phyloP scores from a whole-genome alignment of 2,113 vertebrate genomes.

The Heptranchias perlo region DNA sequence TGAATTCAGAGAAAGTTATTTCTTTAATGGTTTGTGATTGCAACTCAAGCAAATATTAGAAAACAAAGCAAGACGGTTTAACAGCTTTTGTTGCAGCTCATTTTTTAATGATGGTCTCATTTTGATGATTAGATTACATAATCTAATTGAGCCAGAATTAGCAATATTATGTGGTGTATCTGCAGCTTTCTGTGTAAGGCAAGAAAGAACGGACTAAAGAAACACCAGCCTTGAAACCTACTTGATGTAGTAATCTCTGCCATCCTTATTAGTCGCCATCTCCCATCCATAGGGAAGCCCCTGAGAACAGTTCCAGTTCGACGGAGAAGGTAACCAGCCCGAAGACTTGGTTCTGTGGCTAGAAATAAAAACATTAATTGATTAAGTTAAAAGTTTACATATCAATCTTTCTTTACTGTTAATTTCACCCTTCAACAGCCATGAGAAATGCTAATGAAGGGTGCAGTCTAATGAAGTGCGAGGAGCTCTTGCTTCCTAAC shows the following conservation, averaged over 20 bases:
- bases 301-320: constrained; percentile 83
- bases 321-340: constrained; percentile 81
- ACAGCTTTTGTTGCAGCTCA: background rate
- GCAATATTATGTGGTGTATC: background rate
- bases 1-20: background rate
- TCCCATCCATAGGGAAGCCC: constrained; percentile 93
- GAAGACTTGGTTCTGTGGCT: constrained; percentile 92
- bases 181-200: background rate
- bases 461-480: background rate
- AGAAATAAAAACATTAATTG: constrained; percentile 40
- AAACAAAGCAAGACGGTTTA: background rate
- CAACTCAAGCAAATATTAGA: background rate
- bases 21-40: background rate
- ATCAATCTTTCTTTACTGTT: background rate
- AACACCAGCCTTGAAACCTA: constrained; percentile 56
- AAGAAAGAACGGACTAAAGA: background rate
- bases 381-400: background rate
- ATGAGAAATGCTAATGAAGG: background rate
- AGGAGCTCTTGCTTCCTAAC: background rate
- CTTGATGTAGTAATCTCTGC: constrained; percentile 90
- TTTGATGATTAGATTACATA: no score
- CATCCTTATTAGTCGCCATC: constrained; percentile 87
- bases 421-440: background rate
- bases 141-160: background rate
- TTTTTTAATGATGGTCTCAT: background rate